Evolutionary conservation across 2,888 invertebrate species (phyloP).

Genomic region (Clepsis dumicolana): DNA sequence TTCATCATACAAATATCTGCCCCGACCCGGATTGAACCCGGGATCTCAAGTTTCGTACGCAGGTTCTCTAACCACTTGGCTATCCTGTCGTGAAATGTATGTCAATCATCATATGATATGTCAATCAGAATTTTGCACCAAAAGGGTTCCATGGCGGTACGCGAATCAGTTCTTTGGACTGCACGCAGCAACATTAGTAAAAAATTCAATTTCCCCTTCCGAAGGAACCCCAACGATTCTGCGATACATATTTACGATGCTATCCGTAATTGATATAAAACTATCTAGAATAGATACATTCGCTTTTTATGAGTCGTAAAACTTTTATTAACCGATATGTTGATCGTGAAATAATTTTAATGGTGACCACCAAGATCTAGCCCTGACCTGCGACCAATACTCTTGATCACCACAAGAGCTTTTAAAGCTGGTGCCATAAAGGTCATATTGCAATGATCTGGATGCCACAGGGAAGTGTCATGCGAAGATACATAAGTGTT

Average conservation of each 20-base stretch:
- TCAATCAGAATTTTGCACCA: too few species aligned
- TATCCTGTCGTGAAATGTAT: too few species aligned
- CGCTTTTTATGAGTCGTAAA: slow-evolving; percentile 70
- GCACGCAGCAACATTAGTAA: too few species aligned
- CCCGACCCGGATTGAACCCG: too few species aligned
- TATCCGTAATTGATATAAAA: slow-evolving; percentile 55
- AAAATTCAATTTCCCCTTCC: neutral
- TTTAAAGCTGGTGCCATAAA: neutral
- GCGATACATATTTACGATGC: slow-evolving; percentile 44
- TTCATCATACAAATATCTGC: too few species aligned
- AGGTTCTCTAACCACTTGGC: too few species aligned
- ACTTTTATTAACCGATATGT: slow-evolving; percentile 67
- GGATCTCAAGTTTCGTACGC: too few species aligned
- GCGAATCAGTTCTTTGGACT: too few species aligned
- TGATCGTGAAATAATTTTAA: slow-evolving; percentile 74
- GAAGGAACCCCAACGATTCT: slow-evolving; percentile 32
- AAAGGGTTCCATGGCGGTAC: too few species aligned
- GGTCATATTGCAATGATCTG: neutral
- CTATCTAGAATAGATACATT: slow-evolving; percentile 67
- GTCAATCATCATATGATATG: too few species aligned
- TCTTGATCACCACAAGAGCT: slow-evolving; percentile 4
- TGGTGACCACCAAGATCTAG: slow-evolving; percentile 72
- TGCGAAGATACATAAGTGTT: slow-evolving; percentile 19
- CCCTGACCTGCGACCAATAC: neutral
- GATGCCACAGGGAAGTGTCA: neutral